These are phyloP conservation scores for Bimastos eiseni DNA, from an alignment of 2,888 invertebrate species.

Conservation along the genomic window DNA sequence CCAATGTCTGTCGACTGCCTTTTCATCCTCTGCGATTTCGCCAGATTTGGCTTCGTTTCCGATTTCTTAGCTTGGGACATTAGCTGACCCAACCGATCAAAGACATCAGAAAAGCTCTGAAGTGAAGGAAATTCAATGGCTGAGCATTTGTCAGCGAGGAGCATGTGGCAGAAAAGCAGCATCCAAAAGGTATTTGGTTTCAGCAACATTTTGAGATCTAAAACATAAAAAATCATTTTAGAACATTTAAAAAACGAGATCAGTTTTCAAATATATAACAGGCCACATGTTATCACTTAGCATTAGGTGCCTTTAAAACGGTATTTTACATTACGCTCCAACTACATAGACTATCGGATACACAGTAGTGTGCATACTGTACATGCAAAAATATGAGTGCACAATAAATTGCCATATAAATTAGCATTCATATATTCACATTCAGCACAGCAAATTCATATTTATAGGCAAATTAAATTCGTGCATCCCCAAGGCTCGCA, in stretches of 20 bases:
- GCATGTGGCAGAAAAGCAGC: neutral
- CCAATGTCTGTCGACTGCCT: conserved; percentile 35
- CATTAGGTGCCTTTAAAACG: no score
- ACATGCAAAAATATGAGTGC: neutral
- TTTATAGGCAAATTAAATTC: no score
- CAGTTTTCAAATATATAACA: no score
- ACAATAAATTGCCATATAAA: no score
- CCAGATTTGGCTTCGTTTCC: neutral
- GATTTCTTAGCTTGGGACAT: neutral
- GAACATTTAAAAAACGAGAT: neutral
- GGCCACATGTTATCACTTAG: no score
- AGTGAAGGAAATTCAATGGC: conserved; percentile 26
- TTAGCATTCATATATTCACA: no score
- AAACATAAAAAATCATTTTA: neutral
- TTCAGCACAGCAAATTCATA: neutral
- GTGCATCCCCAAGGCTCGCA: no score
- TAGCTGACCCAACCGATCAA: neutral
- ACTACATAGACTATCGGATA: no score
- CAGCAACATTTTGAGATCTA: conserved; percentile 10
- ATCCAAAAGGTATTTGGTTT: neutral
- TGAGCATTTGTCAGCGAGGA: neutral
- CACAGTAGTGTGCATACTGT: no score
- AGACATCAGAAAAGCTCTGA: conserved; percentile 15
- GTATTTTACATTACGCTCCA: no score
- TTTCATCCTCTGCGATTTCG: conserved; percentile 23